Conservation (phyloP, 2,797 vertebrate genomes). For the Valencia hispanica region DNA sequence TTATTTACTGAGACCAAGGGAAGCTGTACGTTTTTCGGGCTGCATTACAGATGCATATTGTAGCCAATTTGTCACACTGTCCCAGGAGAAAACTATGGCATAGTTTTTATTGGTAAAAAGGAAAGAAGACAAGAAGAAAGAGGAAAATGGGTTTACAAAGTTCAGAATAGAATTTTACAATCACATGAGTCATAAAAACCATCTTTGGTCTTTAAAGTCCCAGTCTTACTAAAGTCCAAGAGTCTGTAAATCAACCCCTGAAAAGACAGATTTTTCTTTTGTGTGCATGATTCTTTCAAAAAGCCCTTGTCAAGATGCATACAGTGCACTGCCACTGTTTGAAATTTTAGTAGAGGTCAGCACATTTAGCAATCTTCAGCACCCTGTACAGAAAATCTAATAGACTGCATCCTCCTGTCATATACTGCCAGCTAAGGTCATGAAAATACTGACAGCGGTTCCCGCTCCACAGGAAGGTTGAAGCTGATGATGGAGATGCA, state of each 20-base stretch:
- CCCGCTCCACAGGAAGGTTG: background rate
- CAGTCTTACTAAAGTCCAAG: background rate
- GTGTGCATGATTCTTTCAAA: no score
- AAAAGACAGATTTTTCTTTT: background rate
- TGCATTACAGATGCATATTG: no score
- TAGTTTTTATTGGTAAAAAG: no score
- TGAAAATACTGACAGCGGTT: background rate
- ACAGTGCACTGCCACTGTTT: background rate
- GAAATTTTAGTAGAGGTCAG: background rate
- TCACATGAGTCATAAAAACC: background rate
- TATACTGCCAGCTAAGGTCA: background rate
- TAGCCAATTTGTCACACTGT: no score
- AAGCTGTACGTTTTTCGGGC: no score
- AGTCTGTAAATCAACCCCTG: no score
- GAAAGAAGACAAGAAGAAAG: no score
- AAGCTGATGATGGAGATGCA: background rate
- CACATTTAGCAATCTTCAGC: background rate
- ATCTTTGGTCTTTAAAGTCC: background rate
- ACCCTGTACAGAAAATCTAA: background rate
- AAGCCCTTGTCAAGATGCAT: background rate
- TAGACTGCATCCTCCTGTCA: background rate
- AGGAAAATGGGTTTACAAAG: background rate
- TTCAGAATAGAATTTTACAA: background rate
- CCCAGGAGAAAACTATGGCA: no score
- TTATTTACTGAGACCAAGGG: no score